A percentile compares a stretch with the other conserved stretches of the same genome.
Evolutionary conservation across 2,888 invertebrate species (phyloP).

Genomic region (Tiphia femorata): DNA sequence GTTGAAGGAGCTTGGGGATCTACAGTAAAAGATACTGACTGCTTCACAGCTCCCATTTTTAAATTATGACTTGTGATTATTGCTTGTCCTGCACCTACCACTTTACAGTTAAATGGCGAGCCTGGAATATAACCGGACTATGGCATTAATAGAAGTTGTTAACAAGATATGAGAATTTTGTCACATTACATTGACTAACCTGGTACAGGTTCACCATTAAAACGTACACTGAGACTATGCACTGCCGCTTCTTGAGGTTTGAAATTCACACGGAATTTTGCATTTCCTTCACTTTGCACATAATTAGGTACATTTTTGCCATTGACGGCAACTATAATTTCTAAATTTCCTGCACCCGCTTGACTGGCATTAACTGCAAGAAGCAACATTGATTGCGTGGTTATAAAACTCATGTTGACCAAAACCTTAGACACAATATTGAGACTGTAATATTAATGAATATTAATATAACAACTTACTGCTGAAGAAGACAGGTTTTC

Average conservation of each 20-base stretch:
- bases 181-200: slow-evolving; percentile 62
- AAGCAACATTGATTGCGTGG: no score
- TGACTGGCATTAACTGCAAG: slow-evolving; percentile 94
- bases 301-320: slow-evolving; percentile 98
- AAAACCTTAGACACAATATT: background rate
- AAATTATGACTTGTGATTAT: slow-evolving; percentile 77
- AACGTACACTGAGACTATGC: slow-evolving; percentile 91
- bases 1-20: slow-evolving; percentile 70
- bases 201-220: slow-evolving; percentile 78
- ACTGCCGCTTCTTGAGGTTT: slow-evolving; percentile 94
- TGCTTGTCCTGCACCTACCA: slow-evolving; percentile 78
- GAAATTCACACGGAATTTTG: slow-evolving; percentile 94
- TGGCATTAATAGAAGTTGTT: background rate
- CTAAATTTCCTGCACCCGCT: slow-evolving; percentile 95
- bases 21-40: slow-evolving; percentile 74
- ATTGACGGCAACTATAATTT: slow-evolving; percentile 96
- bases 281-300: slow-evolving; percentile 97
- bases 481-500: slow-evolving; percentile 93
- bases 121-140: slow-evolving; percentile 68
- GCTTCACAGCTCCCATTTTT: slow-evolving; percentile 78
- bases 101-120: slow-evolving; percentile 94
- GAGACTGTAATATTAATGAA: background rate
- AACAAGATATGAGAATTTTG: background rate
- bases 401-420: no score
- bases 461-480: slow-evolving; percentile 73